These are phyloP conservation scores for Agriopis aurantiaria DNA, from an alignment of 2,888 invertebrate species.

Conservation along the genomic window DNA sequence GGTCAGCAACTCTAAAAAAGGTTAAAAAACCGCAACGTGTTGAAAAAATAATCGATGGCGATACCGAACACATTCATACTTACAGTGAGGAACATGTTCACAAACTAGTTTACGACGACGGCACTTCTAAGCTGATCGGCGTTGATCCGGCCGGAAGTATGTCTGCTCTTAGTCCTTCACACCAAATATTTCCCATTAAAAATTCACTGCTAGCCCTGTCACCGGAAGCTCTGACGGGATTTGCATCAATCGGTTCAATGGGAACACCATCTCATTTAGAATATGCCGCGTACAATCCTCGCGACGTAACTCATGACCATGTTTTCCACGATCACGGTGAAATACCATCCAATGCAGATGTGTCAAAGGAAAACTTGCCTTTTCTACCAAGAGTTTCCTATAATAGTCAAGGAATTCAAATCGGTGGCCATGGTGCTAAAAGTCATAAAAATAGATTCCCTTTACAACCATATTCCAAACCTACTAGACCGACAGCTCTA, in stretches of 20 bases:
- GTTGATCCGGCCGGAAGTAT: conserved; percentile 63
- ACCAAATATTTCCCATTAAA: conserved; percentile 66
- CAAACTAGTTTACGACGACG: conserved; percentile 74
- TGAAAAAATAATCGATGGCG: conserved; percentile 83
- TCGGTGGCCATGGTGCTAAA: conserved; percentile 57
- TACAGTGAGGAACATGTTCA: conserved; percentile 84
- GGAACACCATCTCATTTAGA: conserved; percentile 74
- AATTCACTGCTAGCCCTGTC: conserved; percentile 67
- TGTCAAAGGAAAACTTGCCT: conserved; percentile 67
- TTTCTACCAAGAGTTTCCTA: conserved; percentile 73
- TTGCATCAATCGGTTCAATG: conserved; percentile 66
- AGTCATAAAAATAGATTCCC: conserved; percentile 61
- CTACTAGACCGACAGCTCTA: conserved; percentile 57
- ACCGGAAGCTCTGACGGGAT: conserved; percentile 60
- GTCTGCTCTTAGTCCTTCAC: conserved; percentile 60
- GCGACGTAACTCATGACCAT: conserved; percentile 83
- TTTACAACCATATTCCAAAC: conserved; percentile 62
- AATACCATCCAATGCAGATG: conserved; percentile 69
- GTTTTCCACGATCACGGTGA: conserved; percentile 83
- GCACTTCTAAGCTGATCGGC: conserved; percentile 50
- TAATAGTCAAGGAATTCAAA: conserved; percentile 70
- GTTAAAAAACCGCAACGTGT: conserved; percentile 80
- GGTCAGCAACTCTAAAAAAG: conserved; percentile 77
- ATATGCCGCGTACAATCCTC: conserved; percentile 77
- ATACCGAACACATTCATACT: conserved; percentile 83